Evolutionary conservation across 1,140 invertebrate species (phyloP), one percentile per base, ranked within the genome.

Genomic region (Melipona quadrifasciata): DNA sequence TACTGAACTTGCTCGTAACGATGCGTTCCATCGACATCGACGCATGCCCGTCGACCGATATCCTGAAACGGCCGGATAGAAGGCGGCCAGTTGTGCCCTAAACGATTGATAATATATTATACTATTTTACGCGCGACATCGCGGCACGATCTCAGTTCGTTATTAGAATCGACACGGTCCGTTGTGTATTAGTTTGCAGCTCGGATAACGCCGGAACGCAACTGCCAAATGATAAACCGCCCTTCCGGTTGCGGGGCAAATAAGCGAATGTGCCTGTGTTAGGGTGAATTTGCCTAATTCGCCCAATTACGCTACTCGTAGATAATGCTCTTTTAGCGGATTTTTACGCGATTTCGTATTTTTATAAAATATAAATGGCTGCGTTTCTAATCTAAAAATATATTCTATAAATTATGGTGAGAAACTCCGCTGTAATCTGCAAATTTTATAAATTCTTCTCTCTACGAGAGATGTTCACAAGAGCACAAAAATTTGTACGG

Each of bases 41-140:
- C 73, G 72, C 75, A 64, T 70, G 83, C 83, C 76, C 76, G 79
- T 73, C 80, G 80, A 61, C 77, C 65, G 82, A 91, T 90, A 87
- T 88, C 70, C 87, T 74, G 82, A 61, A 77, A 89, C 82, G 64
- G 72, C 68, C 34, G 47, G 81, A 57, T 70, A 31, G 65, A 76
- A 87, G 57, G 72, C 58, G 82, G 68, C 72, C 77, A 83, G 51
- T 82, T 73, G 85, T 89, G 91, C 87, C 87, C 87, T 79, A 86
- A 89, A 89, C 90, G 88, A 86, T 87, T 90, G 86, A 89, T 91
- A 91, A 87, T 91, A n/a, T n/a, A n/a, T n/a, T n/a, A n/a, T n/a
- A 88, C 84, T 79, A 72, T 47, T 47, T 47, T 73, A 76, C 73
- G 90, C 88, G 86, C 89, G 87, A 89, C 89, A 87, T 84, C 85